Conservation (phyloP, 1,140 invertebrate species). For the Drosophila equinoxialis region DNA sequence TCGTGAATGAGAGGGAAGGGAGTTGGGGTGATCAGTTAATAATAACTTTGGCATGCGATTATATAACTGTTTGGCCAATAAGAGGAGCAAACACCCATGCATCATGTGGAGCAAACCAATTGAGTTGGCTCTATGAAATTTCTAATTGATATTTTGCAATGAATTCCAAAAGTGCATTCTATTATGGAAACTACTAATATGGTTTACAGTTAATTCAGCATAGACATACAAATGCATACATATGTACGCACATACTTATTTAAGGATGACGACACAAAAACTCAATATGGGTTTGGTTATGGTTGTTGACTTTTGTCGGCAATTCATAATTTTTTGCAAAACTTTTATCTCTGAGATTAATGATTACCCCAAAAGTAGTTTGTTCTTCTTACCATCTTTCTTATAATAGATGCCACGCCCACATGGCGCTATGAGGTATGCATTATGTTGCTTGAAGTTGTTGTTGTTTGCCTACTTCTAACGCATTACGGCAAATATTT, state of each 20-base stretch:
- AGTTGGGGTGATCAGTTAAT: background rate
- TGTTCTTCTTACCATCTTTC: no score
- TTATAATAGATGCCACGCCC: slow-evolving; percentile 18
- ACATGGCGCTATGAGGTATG: slow-evolving; percentile 48
- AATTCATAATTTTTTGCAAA: background rate
- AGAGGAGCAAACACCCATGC: no score
- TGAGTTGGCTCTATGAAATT: background rate
- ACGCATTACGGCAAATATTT: slow-evolving; percentile 61
- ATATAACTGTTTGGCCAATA: slow-evolving; percentile 1
- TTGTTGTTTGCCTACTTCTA: slow-evolving; percentile 42
- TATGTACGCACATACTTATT: no score
- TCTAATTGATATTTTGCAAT: slow-evolving; percentile 1
- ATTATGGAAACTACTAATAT: slow-evolving; percentile 2
- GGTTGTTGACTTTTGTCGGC: background rate
- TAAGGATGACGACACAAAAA: no score
- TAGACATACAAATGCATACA: no score
- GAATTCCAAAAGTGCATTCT: slow-evolving; percentile 1
- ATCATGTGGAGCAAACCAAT: background rate
- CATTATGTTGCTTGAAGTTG: slow-evolving; percentile 26
- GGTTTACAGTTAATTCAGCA: no score
- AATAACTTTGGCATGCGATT: slow-evolving; percentile 1
- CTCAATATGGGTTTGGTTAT: no score
- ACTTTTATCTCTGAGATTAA: slow-evolving; percentile 51
- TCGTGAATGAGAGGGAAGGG: no score
- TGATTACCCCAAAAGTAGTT: slow-evolving; percentile 10